Conservation (phyloP, 2,888 invertebrate species). For the Lepidocyrtoides sp. region DNA sequence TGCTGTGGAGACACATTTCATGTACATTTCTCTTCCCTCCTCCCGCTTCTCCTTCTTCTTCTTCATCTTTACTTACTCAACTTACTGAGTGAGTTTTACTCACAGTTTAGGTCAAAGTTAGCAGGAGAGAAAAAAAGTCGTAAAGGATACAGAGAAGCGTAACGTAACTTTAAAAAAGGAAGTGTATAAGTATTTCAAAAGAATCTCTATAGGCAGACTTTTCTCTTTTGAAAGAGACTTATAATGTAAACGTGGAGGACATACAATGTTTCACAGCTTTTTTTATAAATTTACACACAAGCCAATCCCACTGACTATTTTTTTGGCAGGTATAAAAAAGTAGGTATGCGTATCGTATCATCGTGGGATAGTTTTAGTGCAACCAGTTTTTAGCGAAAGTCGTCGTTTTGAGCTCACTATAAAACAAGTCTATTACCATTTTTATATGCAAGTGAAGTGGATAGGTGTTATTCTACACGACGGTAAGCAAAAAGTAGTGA, state of each 20-base stretch:
- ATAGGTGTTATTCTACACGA: not conserved
- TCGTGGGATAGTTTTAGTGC: conserved; percentile 43
- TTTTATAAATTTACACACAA: not conserved
- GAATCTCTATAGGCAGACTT: not conserved
- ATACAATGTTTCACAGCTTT: conserved; percentile 24
- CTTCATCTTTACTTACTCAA: conserved; percentile 2
- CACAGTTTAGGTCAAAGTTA: conserved; percentile 37
- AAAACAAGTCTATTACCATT: conserved; percentile 47
- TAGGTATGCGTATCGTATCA: conserved; percentile 5
- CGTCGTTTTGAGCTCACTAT: conserved; percentile 37
- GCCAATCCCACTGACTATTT: conserved; percentile 19
- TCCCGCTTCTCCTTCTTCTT: conserved; percentile 7
- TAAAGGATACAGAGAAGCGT: conserved; percentile 40
- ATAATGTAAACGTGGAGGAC: conserved; percentile 19
- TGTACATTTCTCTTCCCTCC: not conserved
- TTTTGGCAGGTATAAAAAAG: conserved; percentile 44
- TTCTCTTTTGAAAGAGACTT: conserved; percentile 11
- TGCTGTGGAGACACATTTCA: not conserved
- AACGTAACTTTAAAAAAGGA: conserved; percentile 39
- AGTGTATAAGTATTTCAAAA: conserved; percentile 18
- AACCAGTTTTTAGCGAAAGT: conserved; percentile 54
- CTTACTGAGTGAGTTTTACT: not conserved
- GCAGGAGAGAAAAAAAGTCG: conserved; percentile 55
- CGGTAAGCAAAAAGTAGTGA: not conserved
- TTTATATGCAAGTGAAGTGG: conserved; percentile 45